Base-by-base conservation (phyloP, 2,113 vertebrate species). In the Oryzias melastigma region DNA sequence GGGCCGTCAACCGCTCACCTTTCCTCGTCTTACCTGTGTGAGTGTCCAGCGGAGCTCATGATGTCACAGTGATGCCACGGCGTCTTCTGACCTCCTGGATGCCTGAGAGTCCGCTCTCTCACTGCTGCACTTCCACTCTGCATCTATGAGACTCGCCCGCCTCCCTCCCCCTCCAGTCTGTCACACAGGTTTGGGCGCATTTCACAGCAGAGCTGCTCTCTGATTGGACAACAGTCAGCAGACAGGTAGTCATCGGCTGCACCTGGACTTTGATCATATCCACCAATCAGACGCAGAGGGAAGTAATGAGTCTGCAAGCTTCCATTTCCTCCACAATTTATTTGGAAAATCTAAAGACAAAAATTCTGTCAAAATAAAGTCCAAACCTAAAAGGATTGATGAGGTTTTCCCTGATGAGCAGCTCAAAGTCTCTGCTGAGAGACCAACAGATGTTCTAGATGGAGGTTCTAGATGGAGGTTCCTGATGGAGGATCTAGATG, bases 141-240 rank as follows among this genome's bases (percentile, higher is more conserved):
- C n/a, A 27, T 75, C 52, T 53, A 14, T 72, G 62, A 1, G 51
- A 55, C 80, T 83, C 77, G 1, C 57, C 57, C 66, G 61, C 47
- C 52, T 0, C 8, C 29, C 35, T 8, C 10, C 35, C 10, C 35
- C 35, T 12, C 10, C 2, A 2, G 35, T 35, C 35, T 12, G 35
- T 35, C 35, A 35, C 22, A 82, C 90, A 82, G 86, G 90, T 90
- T 83, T 20, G 47, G 58, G 84, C 68, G 67, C 88, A 88, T 91
- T 88, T 81, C 78, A 65, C 42, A 42, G 15, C 44, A 35, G 20
- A 63, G 63, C 67, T 3, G 8, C 13, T 16, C 3, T 70, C 73
- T 71, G 71, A 88, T 88, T 85, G 85, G 84, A 22, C 22, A 8
- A 67, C 0, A 0, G 56, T 77, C 77, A 82, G 77, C 52, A 20